A percentile compares a stretch with the other conserved stretches of the same genome.
Conservation (phyloP, 1,140 invertebrate species). For the Liolophura sinensis region DNA sequence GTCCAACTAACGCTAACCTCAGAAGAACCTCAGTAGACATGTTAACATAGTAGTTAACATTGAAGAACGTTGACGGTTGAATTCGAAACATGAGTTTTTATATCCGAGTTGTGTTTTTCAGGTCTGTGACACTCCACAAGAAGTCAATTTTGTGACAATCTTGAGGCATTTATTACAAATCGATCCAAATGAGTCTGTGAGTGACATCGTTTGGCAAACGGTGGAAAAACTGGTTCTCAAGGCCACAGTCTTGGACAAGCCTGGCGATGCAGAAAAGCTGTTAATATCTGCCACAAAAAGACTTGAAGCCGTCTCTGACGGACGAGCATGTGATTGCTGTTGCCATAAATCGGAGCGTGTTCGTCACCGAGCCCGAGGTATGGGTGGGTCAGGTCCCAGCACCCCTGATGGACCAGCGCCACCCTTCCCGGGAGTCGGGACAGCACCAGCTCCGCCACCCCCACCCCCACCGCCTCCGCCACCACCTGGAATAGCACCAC, state of each 20-base stretch:
- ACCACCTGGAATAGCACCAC: constrained; percentile 14
- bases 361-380: constrained; percentile 32
- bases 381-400: not conserved
- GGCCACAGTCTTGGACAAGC: constrained; percentile 82
- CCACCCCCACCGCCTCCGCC: constrained; percentile 30
- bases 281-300: constrained; percentile 39
- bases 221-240: constrained; percentile 88
- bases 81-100: not conserved
- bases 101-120: constrained; percentile 49
- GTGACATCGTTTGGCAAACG: constrained; percentile 62
- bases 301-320: constrained; percentile 30
- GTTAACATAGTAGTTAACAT: too few relatives aligned
- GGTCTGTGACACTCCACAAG: constrained; percentile 91
- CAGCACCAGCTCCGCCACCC: constrained; percentile 33
- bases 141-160: constrained; percentile 87
- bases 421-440: constrained; percentile 37
- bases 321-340: constrained; percentile 24
- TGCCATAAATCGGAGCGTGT: constrained; percentile 26
- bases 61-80: too few relatives aligned
- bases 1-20: too few relatives aligned
- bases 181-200: constrained; percentile 74
- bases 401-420: constrained; percentile 16
- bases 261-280: constrained; percentile 65
- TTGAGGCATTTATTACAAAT: constrained; percentile 89
- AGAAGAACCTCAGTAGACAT: too few relatives aligned